Conservation (phyloP, 2,113 vertebrate species). For the Vanacampus margaritifer region DNA sequence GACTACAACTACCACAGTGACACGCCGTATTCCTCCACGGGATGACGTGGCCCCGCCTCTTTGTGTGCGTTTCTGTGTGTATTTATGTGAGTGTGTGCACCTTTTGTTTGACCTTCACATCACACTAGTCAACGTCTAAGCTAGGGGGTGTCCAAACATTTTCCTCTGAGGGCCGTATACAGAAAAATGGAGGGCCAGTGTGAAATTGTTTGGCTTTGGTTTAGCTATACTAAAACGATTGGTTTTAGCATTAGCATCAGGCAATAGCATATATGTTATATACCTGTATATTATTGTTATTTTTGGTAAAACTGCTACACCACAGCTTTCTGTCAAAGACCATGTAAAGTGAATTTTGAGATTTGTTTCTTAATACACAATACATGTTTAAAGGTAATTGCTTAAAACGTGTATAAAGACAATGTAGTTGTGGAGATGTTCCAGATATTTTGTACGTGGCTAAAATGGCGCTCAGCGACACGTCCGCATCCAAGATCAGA, state of each 20-base stretch:
- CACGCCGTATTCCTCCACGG: conserved; percentile 93
- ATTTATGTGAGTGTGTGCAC: not conserved
- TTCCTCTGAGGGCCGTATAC: not conserved
- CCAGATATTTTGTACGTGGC: too few relatives aligned
- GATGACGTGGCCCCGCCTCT: conserved; percentile 68
- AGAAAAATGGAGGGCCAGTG: not conserved
- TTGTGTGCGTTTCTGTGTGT: not conserved
- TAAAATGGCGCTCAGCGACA: too few relatives aligned
- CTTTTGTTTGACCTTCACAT: conserved; percentile 28
- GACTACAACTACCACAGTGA: conserved; percentile 99
- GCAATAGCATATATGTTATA: too few relatives aligned
- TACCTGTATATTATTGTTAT: too few relatives aligned
- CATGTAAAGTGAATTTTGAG: not conserved
- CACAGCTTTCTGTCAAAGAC: not conserved
- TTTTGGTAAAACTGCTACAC: too few relatives aligned
- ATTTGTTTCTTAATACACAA: not conserved
- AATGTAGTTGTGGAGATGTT: too few relatives aligned
- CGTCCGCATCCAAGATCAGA: too few relatives aligned
- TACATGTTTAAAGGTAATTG: too few relatives aligned
- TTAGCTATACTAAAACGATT: too few relatives aligned
- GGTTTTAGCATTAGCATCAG: too few relatives aligned
- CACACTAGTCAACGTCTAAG: conserved; percentile 5
- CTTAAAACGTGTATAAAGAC: too few relatives aligned
- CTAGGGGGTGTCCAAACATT: not conserved
- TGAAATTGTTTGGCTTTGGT: too few relatives aligned